Evolutionary conservation across 2,797 vertebrate species (phyloP).

Genomic region (Anniella stebbinsi): DNA sequence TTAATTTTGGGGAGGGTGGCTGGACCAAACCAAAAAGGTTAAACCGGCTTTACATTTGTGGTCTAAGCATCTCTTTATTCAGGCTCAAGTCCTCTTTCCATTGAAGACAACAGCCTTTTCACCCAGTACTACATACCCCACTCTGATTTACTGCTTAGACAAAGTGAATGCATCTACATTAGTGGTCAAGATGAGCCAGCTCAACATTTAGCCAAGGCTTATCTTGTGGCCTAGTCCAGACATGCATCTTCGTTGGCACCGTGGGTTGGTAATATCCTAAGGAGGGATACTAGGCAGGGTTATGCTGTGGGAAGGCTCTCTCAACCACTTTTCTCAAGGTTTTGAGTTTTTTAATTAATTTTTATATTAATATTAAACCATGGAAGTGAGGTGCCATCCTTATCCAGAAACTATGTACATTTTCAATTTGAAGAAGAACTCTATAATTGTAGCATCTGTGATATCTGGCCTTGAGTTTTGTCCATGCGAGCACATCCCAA

Average conservation of each 20-base stretch:
- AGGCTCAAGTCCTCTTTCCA: not conserved
- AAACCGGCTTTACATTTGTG: not conserved
- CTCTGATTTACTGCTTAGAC: not conserved
- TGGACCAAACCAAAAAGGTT: not conserved
- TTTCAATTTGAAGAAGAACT: not conserved
- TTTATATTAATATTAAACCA: not conserved
- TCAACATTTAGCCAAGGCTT: not conserved
- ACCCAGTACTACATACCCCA: not conserved
- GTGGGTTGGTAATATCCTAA: not conserved
- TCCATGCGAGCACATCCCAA: not conserved
- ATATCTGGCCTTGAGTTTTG: not conserved
- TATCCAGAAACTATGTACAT: not conserved
- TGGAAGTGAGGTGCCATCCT: not conserved
- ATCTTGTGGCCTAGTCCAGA: not conserved
- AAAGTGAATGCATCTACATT: not conserved
- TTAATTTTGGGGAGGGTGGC: not conserved
- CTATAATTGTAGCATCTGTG: slow-evolving; percentile 14
- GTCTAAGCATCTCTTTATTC: not conserved
- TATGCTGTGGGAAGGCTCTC: not conserved
- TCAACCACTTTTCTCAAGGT: not conserved
- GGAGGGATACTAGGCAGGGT: not conserved
- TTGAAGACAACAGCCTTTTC: not conserved
- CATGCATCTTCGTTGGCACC: not conserved
- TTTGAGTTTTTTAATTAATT: not conserved
- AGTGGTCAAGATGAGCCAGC: not conserved